phyloP scores from a whole-genome alignment of 2,888 invertebrate genomes.

The Pandemis corylana region DNA sequence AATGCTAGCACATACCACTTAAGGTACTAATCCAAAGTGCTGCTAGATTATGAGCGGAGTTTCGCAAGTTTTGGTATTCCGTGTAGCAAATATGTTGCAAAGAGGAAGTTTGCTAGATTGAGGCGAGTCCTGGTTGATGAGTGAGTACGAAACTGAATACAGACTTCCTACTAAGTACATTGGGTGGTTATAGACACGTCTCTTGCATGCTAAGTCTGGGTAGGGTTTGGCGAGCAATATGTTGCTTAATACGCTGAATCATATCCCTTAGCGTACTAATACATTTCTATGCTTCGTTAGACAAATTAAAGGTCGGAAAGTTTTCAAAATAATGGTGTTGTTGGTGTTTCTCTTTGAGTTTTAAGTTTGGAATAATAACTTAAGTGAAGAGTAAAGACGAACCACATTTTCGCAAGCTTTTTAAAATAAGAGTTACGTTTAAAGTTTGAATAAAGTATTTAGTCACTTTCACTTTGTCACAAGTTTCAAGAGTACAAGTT shows the following conservation, averaged over 20 bases:
- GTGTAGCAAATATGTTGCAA: slow-evolving; percentile 64
- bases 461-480: background rate
- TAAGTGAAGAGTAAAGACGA: too few species aligned
- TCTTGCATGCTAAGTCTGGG: slow-evolving; percentile 43
- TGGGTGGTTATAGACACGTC: slow-evolving; percentile 51
- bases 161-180: slow-evolving; percentile 57
- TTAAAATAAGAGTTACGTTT: background rate
- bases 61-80: slow-evolving; percentile 67
- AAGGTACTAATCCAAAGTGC: slow-evolving; percentile 47
- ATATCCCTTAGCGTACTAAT: background rate
- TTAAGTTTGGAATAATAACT: background rate
- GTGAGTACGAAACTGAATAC: slow-evolving; percentile 62
- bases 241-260: background rate
- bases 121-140: slow-evolving; percentile 67
- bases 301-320: too few species aligned
- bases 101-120: slow-evolving; percentile 73
- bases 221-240: background rate
- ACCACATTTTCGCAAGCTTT: too few species aligned
- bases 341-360: background rate
- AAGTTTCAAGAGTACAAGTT: background rate
- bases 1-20: slow-evolving; percentile 15
- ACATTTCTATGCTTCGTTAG: too few species aligned
- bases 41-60: slow-evolving; percentile 63
- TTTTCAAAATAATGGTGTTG: too few species aligned
- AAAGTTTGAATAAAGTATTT: background rate